Conservation (phyloP, 2,113 vertebrate genomes). For the Oncorhynchus clarkii region DNA sequence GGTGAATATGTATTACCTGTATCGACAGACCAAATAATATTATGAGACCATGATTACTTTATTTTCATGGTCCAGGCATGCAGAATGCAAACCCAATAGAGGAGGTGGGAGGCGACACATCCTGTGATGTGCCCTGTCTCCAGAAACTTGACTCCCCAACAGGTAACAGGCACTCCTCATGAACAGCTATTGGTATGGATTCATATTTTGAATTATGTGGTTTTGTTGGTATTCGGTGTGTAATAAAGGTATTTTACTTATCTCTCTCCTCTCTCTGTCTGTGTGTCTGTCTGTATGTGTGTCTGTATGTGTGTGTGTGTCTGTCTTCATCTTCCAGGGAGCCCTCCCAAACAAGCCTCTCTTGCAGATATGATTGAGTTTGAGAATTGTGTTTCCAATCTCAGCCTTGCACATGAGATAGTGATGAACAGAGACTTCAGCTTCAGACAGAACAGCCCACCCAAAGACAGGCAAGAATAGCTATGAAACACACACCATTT, state of each 20-base stretch:
- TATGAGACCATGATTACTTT: not conserved
- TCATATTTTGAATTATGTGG: no score
- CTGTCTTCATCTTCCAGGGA: constrained; percentile 49
- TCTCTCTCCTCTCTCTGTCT: not conserved
- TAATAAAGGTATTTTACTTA: not conserved
- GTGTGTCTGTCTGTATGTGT: not conserved
- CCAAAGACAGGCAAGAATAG: constrained; percentile 62
- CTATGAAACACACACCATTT: not conserved
- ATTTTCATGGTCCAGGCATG: constrained; percentile 29
- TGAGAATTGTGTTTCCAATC: constrained; percentile 58
- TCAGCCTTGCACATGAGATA: constrained; percentile 58
- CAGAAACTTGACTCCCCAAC: constrained; percentile 57
- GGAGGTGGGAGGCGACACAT: constrained; percentile 23
- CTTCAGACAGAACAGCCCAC: constrained; percentile 50
- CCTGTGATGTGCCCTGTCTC: constrained; percentile 55
- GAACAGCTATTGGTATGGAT: no score
- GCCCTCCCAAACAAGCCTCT: constrained; percentile 39
- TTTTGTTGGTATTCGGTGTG: not conserved
- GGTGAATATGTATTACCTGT: no score
- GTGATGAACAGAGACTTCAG: constrained; percentile 60
- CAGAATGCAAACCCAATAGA: constrained; percentile 38
- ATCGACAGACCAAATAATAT: no score
- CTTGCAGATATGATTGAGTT: constrained; percentile 48
- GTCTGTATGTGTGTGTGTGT: not conserved
- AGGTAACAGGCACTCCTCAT: constrained; percentile 36